A percentile compares a stretch with the other conserved stretches of the same genome.
Conservation (phyloP, 2,113 vertebrate species). For the Bambusicola thoracicus region DNA sequence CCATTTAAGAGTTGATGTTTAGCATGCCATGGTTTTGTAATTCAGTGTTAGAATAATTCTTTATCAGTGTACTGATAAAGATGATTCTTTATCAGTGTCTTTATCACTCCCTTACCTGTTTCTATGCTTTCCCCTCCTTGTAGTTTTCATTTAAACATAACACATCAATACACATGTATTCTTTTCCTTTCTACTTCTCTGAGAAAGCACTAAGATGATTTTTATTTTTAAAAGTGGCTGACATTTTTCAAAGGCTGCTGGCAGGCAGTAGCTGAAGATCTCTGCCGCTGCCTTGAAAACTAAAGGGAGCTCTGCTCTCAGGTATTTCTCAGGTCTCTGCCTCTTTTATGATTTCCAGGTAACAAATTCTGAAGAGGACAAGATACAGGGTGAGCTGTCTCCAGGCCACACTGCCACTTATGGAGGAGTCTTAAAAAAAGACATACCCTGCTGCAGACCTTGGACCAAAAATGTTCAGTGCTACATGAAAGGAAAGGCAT, state of each 20-base stretch:
- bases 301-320: background rate
- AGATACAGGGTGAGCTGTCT: background rate
- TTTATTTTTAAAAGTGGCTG: background rate
- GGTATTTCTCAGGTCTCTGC: background rate
- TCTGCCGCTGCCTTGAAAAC: background rate
- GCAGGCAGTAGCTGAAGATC: background rate
- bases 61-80: background rate
- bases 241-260: background rate
- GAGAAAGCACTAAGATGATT: background rate
- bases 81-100: background rate
- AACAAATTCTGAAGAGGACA: background rate
- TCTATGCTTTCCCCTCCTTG: background rate
- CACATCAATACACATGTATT: background rate
- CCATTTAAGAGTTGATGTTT: background rate
- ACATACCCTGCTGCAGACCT: background rate
- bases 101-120: background rate
- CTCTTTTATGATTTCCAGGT: background rate
- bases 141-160: background rate
- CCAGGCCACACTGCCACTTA: background rate
- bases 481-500: background rate
- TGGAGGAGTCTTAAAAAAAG: background rate
- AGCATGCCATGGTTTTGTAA: background rate
- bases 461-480: background rate
- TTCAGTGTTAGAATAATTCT: background rate
- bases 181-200: background rate